Percentiles rank a stretch among this genome's conserved stretches.
phyloP scores from a whole-genome alignment of 2,113 vertebrate genomes.

The Pitta sordida region DNA sequence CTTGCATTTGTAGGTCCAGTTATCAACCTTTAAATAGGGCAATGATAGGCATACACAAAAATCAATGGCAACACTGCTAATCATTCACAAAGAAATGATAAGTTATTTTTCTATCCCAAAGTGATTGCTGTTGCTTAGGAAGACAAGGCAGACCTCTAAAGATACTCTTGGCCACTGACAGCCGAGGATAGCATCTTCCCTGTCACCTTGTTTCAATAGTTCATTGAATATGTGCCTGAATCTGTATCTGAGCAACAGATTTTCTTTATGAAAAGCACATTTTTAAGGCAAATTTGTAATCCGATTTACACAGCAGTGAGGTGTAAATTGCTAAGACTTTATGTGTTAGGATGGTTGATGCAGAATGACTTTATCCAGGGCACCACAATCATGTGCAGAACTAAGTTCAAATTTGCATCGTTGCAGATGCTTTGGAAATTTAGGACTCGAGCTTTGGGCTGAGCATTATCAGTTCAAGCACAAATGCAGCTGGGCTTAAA shows the following conservation, averaged over 20 bases:
- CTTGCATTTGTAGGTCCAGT: background rate
- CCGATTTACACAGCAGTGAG: background rate
- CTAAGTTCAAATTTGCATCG: background rate
- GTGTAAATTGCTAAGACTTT: background rate
- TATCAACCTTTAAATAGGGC: background rate
- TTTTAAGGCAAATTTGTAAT: background rate
- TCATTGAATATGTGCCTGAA: background rate
- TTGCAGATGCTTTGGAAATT: background rate
- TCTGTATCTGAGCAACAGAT: background rate
- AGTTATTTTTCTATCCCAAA: background rate
- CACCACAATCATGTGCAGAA: fast-evolving
- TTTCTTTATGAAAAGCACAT: background rate
- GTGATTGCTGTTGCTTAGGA: background rate
- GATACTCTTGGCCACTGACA: background rate
- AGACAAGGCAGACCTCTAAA: background rate
- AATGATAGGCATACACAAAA: background rate
- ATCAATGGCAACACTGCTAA: background rate
- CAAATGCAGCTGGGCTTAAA: fast-evolving
- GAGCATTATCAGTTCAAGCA: background rate
- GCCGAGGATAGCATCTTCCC: background rate
- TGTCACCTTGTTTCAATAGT: background rate
- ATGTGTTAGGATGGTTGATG: background rate
- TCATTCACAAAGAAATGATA: background rate
- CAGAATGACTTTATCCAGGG: background rate
- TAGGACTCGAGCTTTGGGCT: background rate